These are phyloP conservation scores for Andrena praecox DNA, from an alignment of 2,888 invertebrate genomes.

Conservation along the genomic window DNA sequence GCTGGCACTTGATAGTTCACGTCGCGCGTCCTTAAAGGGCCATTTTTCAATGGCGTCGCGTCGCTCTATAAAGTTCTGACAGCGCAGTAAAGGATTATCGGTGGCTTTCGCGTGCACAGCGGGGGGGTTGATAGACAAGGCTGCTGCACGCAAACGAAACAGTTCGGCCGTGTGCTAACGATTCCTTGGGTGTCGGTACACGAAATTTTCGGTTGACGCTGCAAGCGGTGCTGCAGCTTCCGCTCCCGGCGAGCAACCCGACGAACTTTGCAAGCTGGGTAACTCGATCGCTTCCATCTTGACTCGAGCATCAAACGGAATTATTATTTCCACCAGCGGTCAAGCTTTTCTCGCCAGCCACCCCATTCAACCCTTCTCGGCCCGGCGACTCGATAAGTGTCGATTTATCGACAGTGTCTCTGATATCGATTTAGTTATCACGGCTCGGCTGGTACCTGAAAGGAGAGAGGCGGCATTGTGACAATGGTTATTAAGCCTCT, in stretches of 20 bases:
- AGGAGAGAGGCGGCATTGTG: conserved; percentile 13
- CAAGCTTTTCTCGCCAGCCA: conserved; percentile 13
- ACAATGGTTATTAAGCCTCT: conserved; percentile 35
- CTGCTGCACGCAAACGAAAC: neutral
- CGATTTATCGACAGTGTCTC: conserved; percentile 29
- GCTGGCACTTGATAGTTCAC: conserved; percentile 68
- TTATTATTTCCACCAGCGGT: conserved; percentile 15
- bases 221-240: neutral
- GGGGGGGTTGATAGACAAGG: neutral
- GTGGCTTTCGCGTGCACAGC: neutral
- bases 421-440: conserved; percentile 27
- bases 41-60: conserved; percentile 72
- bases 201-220: neutral
- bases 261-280: neutral
- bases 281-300: neutral
- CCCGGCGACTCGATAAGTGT: neutral
- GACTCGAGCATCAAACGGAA: neutral
- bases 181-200: neutral
- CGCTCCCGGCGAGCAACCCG: neutral
- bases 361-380: conserved; percentile 5
- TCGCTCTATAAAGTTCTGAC: conserved; percentile 71
- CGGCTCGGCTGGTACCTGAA: neutral
- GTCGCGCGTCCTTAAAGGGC: conserved; percentile 64
- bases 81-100: conserved; percentile 68
- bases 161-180: neutral